Conservation (phyloP, 2,888 invertebrate species). For the Frankliniella intonsa region DNA sequence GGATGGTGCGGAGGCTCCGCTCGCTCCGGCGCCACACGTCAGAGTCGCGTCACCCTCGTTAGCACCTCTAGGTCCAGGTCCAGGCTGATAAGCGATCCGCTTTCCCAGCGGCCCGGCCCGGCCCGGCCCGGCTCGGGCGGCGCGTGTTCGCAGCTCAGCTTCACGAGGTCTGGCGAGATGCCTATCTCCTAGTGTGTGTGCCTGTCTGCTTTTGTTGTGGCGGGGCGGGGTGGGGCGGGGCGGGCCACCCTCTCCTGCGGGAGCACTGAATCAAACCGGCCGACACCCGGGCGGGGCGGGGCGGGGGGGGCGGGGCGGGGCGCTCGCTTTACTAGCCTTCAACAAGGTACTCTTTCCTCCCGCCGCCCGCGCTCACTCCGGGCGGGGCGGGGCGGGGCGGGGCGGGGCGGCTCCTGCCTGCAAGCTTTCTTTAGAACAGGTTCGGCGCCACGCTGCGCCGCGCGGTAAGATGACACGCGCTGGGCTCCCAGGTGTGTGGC, state of each 20-base stretch:
- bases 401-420: background rate
- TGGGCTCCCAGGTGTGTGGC: too few relatives aligned
- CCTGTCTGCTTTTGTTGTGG: background rate
- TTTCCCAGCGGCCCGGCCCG: too few relatives aligned
- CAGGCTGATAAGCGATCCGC: too few relatives aligned
- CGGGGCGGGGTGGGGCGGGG: background rate
- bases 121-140: too few relatives aligned
- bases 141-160: too few relatives aligned
- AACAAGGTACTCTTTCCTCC: background rate
- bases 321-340: slow-evolving; percentile 8
- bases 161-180: background rate
- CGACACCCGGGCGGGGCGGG: background rate
- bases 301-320: background rate
- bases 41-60: background rate
- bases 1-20: too few relatives aligned
- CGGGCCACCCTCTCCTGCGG: background rate
- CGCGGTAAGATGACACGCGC: background rate
- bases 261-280: background rate
- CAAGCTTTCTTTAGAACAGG: slow-evolving; percentile 13
- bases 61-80: background rate
- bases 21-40: too few relatives aligned
- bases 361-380: too few relatives aligned
- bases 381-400: background rate
- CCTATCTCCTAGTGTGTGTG: background rate
- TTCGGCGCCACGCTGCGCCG: background rate